A percentile compares a stretch with the other conserved stretches of the same genome.
Conservation (phyloP, 1,140 invertebrate species). For the Plutomurus gul region DNA sequence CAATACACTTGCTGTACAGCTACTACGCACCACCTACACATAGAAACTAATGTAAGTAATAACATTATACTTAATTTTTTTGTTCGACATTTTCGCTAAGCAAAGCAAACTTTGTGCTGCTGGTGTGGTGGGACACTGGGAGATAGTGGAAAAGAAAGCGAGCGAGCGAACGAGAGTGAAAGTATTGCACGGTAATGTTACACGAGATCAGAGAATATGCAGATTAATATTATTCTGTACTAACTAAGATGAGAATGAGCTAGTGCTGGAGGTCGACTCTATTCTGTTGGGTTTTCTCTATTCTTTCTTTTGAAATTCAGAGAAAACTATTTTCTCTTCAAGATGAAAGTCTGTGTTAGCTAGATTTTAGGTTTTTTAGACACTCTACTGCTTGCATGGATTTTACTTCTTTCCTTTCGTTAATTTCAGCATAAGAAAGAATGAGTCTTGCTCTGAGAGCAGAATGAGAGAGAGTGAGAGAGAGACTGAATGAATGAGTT, state of each 20-base stretch:
- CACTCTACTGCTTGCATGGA: no score
- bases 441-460: neutral
- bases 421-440: neutral
- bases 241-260: neutral
- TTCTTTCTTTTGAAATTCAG: neutral
- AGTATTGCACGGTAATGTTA: neutral
- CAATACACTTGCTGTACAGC: no score
- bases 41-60: no score
- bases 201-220: neutral
- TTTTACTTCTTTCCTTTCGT: neutral
- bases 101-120: no score
- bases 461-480: neutral
- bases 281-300: no score
- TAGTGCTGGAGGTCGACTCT: no score
- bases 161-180: no score
- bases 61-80: no score
- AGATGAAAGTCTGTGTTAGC: neutral
- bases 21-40: neutral
- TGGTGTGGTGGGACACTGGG: no score
- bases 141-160: no score
- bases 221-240: neutral
- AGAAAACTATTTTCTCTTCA: neutral
- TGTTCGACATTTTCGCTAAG: no score
- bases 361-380: neutral
- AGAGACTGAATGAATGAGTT: neutral